Conservation (phyloP, 2,888 invertebrate species). For the Charanyca ferruginea region DNA sequence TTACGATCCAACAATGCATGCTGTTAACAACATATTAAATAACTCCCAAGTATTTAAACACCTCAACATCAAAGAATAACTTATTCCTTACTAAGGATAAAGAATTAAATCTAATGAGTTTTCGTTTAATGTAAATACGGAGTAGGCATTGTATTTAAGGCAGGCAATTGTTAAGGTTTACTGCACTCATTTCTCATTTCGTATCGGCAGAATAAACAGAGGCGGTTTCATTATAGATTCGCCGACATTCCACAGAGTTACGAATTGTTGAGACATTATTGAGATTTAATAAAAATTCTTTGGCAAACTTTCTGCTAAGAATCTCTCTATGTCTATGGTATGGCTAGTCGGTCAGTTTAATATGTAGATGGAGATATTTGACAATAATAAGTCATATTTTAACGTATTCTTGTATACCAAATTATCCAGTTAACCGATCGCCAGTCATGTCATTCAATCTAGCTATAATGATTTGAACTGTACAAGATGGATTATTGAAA, state of each 20-base stretch:
- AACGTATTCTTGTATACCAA: not conserved
- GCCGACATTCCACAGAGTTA: conserved; percentile 77
- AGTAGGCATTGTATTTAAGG: conserved; percentile 57
- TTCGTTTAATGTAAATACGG: conserved; percentile 59
- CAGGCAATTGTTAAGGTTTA: conserved; percentile 79
- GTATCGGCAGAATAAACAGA: conserved; percentile 86
- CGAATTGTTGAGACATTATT: conserved; percentile 64
- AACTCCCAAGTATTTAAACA: conserved; percentile 26
- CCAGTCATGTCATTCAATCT: not conserved
- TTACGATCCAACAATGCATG: not conserved
- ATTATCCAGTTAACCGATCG: too few relatives aligned
- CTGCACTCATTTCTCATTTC: conserved; percentile 88
- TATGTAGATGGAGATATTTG: conserved; percentile 15
- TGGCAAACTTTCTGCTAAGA: conserved; percentile 36
- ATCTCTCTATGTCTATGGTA: conserved; percentile 37
- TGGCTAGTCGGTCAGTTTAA: conserved; percentile 19
- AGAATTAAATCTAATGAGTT: conserved; percentile 57
- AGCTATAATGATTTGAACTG: not conserved
- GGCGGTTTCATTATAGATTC: conserved; percentile 87
- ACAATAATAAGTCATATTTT: not conserved
- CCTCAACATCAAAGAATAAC: conserved; percentile 27
- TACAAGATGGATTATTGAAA: not conserved
- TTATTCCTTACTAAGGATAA: conserved; percentile 32
- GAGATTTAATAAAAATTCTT: conserved; percentile 59
- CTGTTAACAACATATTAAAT: conserved; percentile 23